Base-by-base conservation (phyloP, 2,888 invertebrate species). In the Dynastes grantii region DNA sequence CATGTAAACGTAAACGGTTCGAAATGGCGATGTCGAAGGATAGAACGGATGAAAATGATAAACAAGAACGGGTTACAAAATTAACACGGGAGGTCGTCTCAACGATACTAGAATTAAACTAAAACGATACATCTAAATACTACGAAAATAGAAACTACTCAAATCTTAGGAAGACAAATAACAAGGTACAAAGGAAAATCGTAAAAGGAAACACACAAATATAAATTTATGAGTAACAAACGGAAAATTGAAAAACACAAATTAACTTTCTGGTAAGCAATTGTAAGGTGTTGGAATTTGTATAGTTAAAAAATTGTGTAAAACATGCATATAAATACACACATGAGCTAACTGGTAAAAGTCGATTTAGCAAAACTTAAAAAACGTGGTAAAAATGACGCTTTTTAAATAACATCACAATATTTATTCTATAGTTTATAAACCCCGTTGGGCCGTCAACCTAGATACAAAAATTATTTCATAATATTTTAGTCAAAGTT, bases 311-410 rank as follows among this genome's bases (percentile, higher is more conserved):
- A 22, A 27, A 22, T 53, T 11, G 16, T 11, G 68, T 51, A 68
- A 68, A 68, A 68, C 68, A 68, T 68, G 68, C 68, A 68, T 68
- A 68, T 68, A 68, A 29, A 8, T 51, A 51, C 27, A 29, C 2
- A 37, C 32, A 32, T 45, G 45, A 45, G 45, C 11, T 45, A 11
- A 8, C 2, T 45, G 8, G 8, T 40, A 40, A 40, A 45, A 11
- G 11, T 11, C 9, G 55, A 2, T 55, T 9, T 16, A n/a, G 13
- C 8, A 55, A 55, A 55, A 55, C 55, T n/a, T n/a, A 13, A 22
- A 55, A 53, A 53, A 22, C 16, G 16, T 16, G 16, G 16, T 16
- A 16, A 16, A 16, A 16, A 16, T 16, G 16, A 16, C 22, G 22
- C 22, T 22, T 22, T 22, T 22, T 22, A 22, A 22, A 22, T 22